Percentiles rank a stretch among this genome's conserved stretches.
phyloP scores from a whole-genome alignment of 2,888 invertebrate genomes.

The Leucophenga montana region DNA sequence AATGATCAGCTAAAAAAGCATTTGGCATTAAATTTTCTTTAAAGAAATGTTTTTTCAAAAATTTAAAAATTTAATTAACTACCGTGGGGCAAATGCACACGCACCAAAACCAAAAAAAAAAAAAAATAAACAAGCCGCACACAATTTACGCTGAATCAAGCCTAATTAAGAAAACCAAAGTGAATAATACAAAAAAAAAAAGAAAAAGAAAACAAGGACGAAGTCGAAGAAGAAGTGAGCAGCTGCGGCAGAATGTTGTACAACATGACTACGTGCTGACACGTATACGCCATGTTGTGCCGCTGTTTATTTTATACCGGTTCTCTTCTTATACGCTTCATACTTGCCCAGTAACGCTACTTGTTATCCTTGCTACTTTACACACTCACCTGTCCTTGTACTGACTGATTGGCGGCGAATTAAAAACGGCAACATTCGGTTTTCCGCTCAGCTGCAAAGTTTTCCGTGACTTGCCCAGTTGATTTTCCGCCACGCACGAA shows the following conservation, averaged over 20 bases:
- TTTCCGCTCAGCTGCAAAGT: constrained; percentile 80
- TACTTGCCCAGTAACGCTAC: no score
- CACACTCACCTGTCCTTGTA: constrained; percentile 74
- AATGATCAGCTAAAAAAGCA: neutral
- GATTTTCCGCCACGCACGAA: constrained; percentile 81
- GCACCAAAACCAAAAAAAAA: no score
- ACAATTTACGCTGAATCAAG: constrained; percentile 16
- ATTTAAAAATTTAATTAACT: neutral
- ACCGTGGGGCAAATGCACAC: no score
- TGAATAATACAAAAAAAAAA: no score
- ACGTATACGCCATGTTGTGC: constrained; percentile 7
- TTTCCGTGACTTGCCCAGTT: constrained; percentile 79
- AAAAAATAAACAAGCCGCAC: neutral
- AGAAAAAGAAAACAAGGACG: neutral
- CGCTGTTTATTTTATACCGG: no score
- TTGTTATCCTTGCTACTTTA: neutral
- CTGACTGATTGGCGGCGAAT: constrained; percentile 78
- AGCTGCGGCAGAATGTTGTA: constrained; percentile 40
- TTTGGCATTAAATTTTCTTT: neutral
- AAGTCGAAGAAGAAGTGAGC: neutral
- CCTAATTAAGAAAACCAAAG: neutral
- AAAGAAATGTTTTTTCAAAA: neutral
- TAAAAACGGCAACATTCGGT: constrained; percentile 79
- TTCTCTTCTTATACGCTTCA: neutral
- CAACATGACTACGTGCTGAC: constrained; percentile 14